Evolutionary conservation across 2,888 invertebrate species (phyloP).

Genomic region (Apamea anceps): DNA sequence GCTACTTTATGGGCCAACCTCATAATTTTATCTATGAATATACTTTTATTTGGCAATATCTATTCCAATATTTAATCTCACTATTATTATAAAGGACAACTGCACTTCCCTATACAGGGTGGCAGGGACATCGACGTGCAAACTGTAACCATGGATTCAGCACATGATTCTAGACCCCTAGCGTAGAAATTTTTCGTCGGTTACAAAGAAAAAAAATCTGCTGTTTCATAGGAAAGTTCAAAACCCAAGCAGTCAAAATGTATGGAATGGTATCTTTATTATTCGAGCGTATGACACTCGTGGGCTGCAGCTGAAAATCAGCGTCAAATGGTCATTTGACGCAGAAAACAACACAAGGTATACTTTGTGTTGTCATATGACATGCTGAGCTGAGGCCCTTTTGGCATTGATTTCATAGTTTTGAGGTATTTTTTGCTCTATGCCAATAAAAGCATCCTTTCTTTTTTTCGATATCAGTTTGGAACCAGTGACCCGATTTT

Average conservation of each 20-base stretch:
- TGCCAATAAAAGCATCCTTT: too few relatives aligned
- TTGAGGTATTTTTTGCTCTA: background rate
- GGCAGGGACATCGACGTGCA: too few relatives aligned
- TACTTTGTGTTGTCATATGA: background rate
- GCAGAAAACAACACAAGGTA: too few relatives aligned
- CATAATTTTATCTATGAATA: background rate
- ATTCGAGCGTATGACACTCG: background rate
- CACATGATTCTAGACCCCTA: too few relatives aligned
- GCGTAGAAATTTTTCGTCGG: too few relatives aligned
- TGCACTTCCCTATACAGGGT: too few relatives aligned
- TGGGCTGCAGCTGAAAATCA: background rate
- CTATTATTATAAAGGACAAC: background rate
- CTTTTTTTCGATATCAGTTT: background rate
- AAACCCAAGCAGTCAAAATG: too few relatives aligned
- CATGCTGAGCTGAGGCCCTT: background rate
- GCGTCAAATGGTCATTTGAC: too few relatives aligned
- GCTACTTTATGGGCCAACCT: background rate
- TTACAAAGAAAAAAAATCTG: too few relatives aligned
- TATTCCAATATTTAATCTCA: background rate
- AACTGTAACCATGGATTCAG: too few relatives aligned
- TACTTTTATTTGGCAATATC: conserved; percentile 1
- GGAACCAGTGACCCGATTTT: conserved; percentile 47
- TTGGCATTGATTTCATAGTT: background rate
- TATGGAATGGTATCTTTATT: too few relatives aligned
- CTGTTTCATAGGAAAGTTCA: too few relatives aligned